phyloP scores from a whole-genome alignment of 92 coral and sea anemone genomes.

The Zoanthus sociatus region DNA sequence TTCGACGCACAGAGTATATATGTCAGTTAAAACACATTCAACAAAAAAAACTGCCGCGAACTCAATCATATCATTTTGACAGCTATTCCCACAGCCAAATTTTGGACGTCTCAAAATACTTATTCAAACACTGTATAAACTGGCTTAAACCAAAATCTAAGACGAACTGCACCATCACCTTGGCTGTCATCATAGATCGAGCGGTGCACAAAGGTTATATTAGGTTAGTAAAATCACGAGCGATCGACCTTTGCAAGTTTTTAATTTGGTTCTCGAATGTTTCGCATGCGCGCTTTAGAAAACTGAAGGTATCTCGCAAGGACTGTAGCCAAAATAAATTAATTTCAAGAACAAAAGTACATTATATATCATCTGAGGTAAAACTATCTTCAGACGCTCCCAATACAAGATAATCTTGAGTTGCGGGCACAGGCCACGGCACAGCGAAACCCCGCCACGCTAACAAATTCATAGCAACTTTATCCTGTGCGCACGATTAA shows the following conservation, averaged over 20 bases:
- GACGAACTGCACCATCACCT: background rate
- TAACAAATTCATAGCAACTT: conserved; percentile 1
- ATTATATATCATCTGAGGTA: background rate
- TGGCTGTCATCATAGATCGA: background rate
- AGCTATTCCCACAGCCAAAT: conserved; percentile 1
- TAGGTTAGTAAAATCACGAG: background rate
- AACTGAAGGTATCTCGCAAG: background rate
- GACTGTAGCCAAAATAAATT: background rate
- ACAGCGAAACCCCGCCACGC: conserved; percentile 31
- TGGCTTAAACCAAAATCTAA: background rate
- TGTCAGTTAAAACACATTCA: conserved; percentile 1
- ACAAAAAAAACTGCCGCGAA: conserved; percentile 11
- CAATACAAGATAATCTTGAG: conserved; percentile 3
- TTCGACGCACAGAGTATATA: conserved; percentile 1
- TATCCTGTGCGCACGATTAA: conserved; percentile 33
- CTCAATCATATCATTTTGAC: conserved; percentile 4
- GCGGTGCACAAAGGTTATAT: conserved; percentile 46
- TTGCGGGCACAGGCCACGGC: conserved; percentile 10
- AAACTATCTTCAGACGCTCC: background rate
- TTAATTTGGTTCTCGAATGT: conserved; percentile 16
- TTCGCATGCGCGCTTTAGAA: conserved; percentile 39
- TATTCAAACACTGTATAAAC: background rate
- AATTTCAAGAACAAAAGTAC: background rate
- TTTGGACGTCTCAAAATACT: conserved; percentile 15
- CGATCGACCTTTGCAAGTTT: conserved; percentile 38